Evolutionary conservation across 1,140 invertebrate species (phyloP).

Genomic region (Papilio helenus): DNA sequence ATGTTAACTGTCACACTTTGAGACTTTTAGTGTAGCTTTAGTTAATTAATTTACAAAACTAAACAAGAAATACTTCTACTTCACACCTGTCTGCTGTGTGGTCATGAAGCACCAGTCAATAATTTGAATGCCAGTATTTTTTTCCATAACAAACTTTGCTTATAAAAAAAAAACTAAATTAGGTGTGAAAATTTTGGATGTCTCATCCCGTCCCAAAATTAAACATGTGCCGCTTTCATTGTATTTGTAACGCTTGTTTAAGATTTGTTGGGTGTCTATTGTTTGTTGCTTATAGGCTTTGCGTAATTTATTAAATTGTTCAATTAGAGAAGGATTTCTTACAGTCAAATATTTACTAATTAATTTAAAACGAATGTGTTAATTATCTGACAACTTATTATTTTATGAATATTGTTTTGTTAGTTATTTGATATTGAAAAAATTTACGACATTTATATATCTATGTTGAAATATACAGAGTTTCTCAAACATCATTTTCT

Average conservation of each 20-base stretch:
- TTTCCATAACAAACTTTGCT: background rate
- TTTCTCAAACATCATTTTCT: background rate
- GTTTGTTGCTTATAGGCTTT: background rate
- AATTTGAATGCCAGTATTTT: too few relatives aligned
- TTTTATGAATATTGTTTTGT: background rate
- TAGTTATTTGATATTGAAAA: background rate
- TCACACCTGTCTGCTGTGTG: too few relatives aligned
- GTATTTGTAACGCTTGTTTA: conserved; percentile 2
- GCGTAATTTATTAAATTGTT: background rate
- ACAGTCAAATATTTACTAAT: too few relatives aligned
- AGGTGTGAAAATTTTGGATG: background rate
- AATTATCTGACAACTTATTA: too few relatives aligned
- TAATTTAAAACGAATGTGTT: too few relatives aligned
- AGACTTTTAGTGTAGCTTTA: too few relatives aligned
- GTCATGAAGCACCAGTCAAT: too few relatives aligned
- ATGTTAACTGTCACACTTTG: too few relatives aligned
- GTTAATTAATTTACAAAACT: too few relatives aligned
- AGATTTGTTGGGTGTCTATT: background rate
- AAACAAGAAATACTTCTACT: too few relatives aligned
- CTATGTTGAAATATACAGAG: background rate
- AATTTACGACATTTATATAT: background rate
- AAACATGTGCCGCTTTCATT: background rate
- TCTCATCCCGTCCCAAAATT: background rate
- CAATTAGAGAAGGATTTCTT: background rate
- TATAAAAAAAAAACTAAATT: background rate